These are phyloP conservation scores for Psophia crepitans DNA, from an alignment of 2,113 vertebrate genomes.

Conservation along the genomic window DNA sequence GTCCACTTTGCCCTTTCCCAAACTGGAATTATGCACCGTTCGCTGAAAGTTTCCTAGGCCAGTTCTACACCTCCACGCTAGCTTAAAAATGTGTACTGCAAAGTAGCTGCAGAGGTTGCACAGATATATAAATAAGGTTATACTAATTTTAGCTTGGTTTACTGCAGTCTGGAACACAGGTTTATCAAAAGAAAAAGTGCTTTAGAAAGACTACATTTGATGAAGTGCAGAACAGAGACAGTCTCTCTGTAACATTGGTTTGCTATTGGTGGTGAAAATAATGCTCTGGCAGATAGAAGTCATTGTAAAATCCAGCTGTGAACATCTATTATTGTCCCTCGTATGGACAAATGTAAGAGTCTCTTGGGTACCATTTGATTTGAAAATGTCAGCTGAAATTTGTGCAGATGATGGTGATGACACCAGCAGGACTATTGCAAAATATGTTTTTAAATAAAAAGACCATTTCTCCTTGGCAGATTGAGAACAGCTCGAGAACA, in stretches of 20 bases:
- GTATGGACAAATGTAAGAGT: neutral
- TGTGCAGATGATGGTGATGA: constrained; percentile 35
- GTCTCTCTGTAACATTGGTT: neutral
- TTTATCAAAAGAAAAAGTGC: neutral
- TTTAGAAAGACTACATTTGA: neutral
- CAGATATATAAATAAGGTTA: neutral
- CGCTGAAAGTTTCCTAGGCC: neutral
- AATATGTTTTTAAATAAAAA: constrained; percentile 59
- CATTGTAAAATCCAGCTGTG: constrained; percentile 18
- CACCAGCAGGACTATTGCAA: constrained; percentile 23
- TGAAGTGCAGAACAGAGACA: neutral
- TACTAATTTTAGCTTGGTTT: neutral
- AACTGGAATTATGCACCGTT: neutral
- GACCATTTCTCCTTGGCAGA: constrained; percentile 11
- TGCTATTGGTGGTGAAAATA: neutral
- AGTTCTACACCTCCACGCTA: fast-evolving
- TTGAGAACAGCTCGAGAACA: neutral
- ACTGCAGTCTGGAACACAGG: neutral
- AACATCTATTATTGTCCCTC: neutral
- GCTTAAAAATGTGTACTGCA: neutral
- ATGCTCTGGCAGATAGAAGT: neutral
- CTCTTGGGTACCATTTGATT: constrained; percentile 18
- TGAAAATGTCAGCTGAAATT: constrained; percentile 47
- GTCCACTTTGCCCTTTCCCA: neutral
- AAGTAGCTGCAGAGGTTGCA: neutral